Conservation (phyloP, 2,888 invertebrate species). For the Lomographa bimaculata region DNA sequence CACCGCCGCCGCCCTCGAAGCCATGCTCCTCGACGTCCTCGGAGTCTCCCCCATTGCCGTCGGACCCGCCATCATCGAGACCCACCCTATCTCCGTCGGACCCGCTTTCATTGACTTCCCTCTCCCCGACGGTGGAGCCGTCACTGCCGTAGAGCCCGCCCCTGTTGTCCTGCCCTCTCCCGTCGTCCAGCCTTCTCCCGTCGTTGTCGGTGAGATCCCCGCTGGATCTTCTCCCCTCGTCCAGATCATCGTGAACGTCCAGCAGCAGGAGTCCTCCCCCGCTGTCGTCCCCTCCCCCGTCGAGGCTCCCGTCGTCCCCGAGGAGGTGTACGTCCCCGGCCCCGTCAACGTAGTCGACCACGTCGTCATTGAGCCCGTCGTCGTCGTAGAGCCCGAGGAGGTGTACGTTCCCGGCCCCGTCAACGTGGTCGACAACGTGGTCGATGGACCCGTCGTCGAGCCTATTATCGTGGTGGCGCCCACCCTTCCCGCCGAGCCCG, state of each 20-base stretch:
- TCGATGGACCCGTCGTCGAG: constrained; percentile 15
- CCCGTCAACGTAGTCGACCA: constrained; percentile 19
- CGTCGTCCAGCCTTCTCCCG: constrained; percentile 18
- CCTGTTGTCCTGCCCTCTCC: constrained; percentile 8
- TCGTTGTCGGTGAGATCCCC: constrained; percentile 26
- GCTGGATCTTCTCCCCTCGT: constrained; percentile 31
- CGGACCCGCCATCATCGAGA: constrained; percentile 26
- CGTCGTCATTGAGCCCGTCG: constrained; percentile 24
- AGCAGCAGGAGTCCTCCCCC: constrained; percentile 24
- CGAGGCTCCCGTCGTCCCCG: constrained; percentile 19
- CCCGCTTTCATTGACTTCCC: constrained; percentile 36
- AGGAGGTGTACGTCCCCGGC: constrained; percentile 2
- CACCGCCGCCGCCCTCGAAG: constrained; percentile 33
- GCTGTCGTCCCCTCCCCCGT: constrained; percentile 20
- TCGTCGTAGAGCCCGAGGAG: constrained; percentile 18
- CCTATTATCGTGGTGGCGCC: constrained; percentile 33
- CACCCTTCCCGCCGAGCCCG: constrained; percentile 36
- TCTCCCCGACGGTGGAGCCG: constrained; percentile 28
- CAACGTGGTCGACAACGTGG: no score
- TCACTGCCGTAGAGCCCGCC: constrained; percentile 15
- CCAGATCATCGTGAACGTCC: constrained; percentile 47
- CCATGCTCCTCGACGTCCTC: constrained; percentile 29
- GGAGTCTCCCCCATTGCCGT: constrained; percentile 21
- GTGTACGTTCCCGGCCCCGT: constrained; percentile 8
- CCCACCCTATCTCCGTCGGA: constrained; percentile 31